Percentiles rank a stretch among this genome's conserved stretches.
These are phyloP conservation scores for Gastrophryne carolinensis DNA, from an alignment of 2,797 vertebrate genomes.

Conservation along the genomic window DNA sequence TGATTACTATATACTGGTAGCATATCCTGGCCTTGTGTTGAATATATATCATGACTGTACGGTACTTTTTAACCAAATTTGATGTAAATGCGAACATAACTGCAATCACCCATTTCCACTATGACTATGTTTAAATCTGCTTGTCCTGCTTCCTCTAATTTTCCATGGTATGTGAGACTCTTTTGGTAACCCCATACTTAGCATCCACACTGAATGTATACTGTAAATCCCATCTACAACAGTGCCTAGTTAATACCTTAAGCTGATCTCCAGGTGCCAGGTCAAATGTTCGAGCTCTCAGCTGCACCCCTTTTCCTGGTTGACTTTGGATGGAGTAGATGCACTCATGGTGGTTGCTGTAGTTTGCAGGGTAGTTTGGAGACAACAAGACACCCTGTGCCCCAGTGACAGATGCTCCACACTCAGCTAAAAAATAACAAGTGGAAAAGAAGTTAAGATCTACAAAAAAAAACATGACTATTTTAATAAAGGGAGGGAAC, in stretches of 20 bases:
- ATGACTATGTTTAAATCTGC: too few relatives aligned
- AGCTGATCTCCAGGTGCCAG: constrained; percentile 89
- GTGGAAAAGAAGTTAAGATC: constrained; percentile 10
- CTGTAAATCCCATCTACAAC: background rate
- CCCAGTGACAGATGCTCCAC: constrained; percentile 92
- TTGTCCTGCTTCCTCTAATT: too few relatives aligned
- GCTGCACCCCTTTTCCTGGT: constrained; percentile 95
- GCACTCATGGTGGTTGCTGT: constrained; percentile 94
- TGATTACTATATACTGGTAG: too few relatives aligned
- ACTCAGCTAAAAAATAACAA: constrained; percentile 83
- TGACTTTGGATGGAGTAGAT: constrained; percentile 99
- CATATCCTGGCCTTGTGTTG: too few relatives aligned
- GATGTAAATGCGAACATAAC: too few relatives aligned
- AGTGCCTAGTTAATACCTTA: constrained; percentile 86
- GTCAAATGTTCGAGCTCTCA: constrained; percentile 86
- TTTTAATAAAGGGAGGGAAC: background rate
- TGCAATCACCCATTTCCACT: too few relatives aligned
- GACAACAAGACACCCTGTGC: constrained; percentile 95
- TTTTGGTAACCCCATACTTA: too few relatives aligned
- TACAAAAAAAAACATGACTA: background rate
- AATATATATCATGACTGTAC: too few relatives aligned
- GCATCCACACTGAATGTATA: too few relatives aligned
- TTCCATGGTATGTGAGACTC: too few relatives aligned
- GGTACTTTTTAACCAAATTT: too few relatives aligned
- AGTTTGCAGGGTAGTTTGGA: constrained; percentile 96